These are phyloP conservation scores for Gymnogyps californianus DNA, from an alignment of 2,113 vertebrate genomes.

Conservation along the genomic window DNA sequence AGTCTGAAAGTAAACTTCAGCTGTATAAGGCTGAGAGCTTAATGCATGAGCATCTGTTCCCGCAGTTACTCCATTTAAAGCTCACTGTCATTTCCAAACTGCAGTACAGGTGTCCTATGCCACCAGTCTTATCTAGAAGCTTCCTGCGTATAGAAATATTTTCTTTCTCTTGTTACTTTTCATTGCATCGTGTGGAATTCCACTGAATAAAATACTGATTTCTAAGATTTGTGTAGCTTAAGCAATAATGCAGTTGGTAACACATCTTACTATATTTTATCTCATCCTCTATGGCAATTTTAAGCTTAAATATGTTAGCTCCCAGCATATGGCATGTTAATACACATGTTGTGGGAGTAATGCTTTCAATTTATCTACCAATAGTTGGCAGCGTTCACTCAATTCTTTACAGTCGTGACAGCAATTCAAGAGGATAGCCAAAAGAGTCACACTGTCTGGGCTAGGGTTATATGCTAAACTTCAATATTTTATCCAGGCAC, in stretches of 20 bases:
- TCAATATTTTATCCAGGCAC: not conserved
- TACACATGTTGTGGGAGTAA: not conserved
- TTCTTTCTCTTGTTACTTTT: not conserved
- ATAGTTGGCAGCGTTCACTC: not conserved
- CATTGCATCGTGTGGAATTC: not conserved
- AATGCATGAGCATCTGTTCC: constrained; percentile 19
- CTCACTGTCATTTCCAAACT: not conserved
- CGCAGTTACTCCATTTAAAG: not conserved
- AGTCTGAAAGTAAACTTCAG: constrained; percentile 7
- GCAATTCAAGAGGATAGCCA: not conserved
- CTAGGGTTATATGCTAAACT: not conserved
- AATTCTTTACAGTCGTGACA: not conserved
- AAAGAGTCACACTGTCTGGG: not conserved
- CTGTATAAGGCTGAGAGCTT: not conserved
- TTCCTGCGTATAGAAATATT: not conserved
- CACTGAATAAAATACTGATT: not conserved
- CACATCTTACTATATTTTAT: not conserved
- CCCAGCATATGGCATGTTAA: not conserved
- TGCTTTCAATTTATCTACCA: not conserved
- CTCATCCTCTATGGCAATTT: not conserved
- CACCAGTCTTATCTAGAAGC: not conserved
- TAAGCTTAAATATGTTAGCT: not conserved
- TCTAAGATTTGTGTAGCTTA: not conserved
- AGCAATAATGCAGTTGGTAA: not conserved
- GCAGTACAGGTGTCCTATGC: not conserved